Percentiles rank a stretch among this genome's conserved stretches.
These are phyloP conservation scores for Eutrigla gurnardus DNA, from an alignment of 2,797 vertebrate genomes.

Conservation along the genomic window DNA sequence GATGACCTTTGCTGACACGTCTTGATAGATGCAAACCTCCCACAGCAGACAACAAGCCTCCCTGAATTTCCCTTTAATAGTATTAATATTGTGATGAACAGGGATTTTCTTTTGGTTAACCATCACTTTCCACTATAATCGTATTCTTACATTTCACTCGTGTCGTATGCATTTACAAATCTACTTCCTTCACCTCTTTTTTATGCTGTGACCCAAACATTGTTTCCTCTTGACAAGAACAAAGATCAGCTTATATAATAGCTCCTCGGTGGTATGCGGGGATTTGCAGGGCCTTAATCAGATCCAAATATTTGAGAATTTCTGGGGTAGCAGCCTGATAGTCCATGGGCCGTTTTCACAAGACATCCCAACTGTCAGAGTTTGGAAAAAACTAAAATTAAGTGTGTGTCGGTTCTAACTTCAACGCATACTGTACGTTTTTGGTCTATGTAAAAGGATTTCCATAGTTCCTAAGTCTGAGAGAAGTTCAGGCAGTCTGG, in stretches of 20 bases:
- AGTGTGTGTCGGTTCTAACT: not conserved
- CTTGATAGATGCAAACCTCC: conserved; percentile 57
- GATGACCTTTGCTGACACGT: conserved; percentile 64
- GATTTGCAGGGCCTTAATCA: not conserved
- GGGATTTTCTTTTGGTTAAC: conserved; percentile 4
- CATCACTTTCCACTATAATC: not conserved
- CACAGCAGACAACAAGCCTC: conserved; percentile 28
- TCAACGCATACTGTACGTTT: not conserved
- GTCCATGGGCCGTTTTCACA: not conserved
- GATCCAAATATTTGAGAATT: not conserved
- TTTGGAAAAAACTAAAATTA: conserved; percentile 1
- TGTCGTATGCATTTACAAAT: conserved; percentile 18
- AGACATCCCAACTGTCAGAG: not conserved
- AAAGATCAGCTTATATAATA: conserved; percentile 14
- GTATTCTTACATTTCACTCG: not conserved
- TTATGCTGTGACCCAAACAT: conserved; percentile 6
- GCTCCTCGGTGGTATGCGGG: conserved; percentile 5
- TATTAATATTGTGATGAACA: not conserved
- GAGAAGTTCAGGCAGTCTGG: not conserved
- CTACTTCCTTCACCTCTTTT: not conserved
- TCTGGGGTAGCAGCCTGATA: not conserved
- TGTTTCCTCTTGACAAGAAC: not conserved
- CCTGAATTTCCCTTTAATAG: conserved; percentile 25
- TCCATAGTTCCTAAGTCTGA: not conserved
- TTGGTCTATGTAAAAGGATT: not conserved